Evolutionary conservation across 2,888 invertebrate species (phyloP), one percentile per base, ranked within the genome.

Genomic region (Acanthoscelides obtectus): DNA sequence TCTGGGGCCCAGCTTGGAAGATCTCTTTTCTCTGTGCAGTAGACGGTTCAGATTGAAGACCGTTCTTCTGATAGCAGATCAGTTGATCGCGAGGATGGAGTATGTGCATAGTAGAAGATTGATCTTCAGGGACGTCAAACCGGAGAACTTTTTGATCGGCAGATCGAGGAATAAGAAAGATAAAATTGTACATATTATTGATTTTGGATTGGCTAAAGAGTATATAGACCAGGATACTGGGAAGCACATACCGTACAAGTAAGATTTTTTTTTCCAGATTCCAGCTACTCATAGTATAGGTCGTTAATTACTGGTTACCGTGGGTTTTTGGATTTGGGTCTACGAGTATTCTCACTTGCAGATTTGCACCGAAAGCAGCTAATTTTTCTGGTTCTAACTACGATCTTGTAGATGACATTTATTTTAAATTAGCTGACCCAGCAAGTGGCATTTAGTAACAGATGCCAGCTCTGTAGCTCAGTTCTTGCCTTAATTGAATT

Each of bases 131-230:
- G 99, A 99, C 89, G 96, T 99, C 76, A 99, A 99, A 88, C 99
- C 99, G 82, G 99, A 99, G 88, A 99, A 99, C 89, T 99, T 99
- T 90, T 92, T 99, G 87, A 97, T 99, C 88, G 99, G 99, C 86
- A 93, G 98, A 88, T 94, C 94, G 88, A 95, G 96, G 87, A 96
- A 95, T 86, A 96, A 96, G 90, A 94, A 97, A 88, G 98, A 99
- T 89, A 98, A 98, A 91, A 92, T 97, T 88, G 96, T 99, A 86
- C 97, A 99, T 90, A 99, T 99, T 88, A 99, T 99, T 90, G 99
- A 99, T 92, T 99, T 99, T 90, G 99, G 99, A 87, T 92, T 99
- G 90, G 99, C 99, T 88, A 99, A 99, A 91, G 99, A 99, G 91
- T 99, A 99, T 89, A 98, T 99, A 89, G 99, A 99, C 90, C 94